A percentile compares a stretch with the other conserved stretches of the same genome.
Evolutionary conservation across 1,140 invertebrate species (phyloP).

Genomic region (Sitodiplosis mosellana): DNA sequence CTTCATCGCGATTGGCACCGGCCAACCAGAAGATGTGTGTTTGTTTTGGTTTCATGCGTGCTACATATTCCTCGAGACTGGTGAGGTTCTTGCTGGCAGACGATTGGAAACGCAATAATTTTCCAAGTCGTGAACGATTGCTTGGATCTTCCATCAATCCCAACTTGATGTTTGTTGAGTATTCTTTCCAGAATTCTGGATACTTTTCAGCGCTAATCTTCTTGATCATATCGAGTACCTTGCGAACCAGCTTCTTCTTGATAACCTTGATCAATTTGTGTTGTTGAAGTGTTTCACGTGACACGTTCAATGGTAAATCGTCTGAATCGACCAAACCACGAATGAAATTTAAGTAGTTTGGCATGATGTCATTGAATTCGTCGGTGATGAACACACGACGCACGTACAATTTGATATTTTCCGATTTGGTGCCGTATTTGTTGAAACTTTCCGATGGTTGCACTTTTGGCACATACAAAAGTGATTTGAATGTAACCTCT

Average conservation of each 20-base stretch:
- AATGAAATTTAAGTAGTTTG: constrained; percentile 90
- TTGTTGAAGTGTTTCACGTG: constrained; percentile 94
- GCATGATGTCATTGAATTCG: constrained; percentile 99
- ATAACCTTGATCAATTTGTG: constrained; percentile 98
- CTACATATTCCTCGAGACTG: constrained; percentile 75
- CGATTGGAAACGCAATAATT: constrained; percentile 80
- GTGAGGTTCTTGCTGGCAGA: constrained; percentile 56
- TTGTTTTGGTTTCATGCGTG: constrained; percentile 95
- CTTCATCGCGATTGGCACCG: constrained; percentile 70
- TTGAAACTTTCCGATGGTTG: constrained; percentile 89
- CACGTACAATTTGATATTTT: constrained; percentile 94
- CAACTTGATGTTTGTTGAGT: constrained; percentile 94
- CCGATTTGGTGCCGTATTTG: constrained; percentile 81
- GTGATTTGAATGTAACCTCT: constrained; percentile 94
- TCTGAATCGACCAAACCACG: constrained; percentile 98
- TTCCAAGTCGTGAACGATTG: constrained; percentile 87
- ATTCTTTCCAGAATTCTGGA: constrained; percentile 96
- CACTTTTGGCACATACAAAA: constrained; percentile 79
- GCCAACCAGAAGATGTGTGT: constrained; percentile 94
- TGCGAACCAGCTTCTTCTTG: constrained; percentile 95
- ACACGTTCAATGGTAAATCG: constrained; percentile 96
- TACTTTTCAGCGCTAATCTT: constrained; percentile 86
- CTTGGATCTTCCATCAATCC: constrained; percentile 95
- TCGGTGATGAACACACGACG: constrained; percentile 97
- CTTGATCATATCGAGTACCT: constrained; percentile 96